phyloP scores from a whole-genome alignment of 2,113 vertebrate species.

The Phylloscopus trochilus region DNA sequence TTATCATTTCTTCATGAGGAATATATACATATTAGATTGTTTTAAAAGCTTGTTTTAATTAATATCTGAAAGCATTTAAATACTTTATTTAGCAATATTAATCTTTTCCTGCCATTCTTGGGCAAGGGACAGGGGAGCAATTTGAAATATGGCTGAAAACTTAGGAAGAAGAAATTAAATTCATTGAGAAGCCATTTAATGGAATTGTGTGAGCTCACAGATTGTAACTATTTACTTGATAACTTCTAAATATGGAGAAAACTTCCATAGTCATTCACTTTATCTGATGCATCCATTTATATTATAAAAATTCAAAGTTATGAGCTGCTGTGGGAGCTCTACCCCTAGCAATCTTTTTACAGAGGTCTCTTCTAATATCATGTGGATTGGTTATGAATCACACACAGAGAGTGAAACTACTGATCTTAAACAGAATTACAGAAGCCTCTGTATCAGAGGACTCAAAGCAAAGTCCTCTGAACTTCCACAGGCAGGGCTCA shows the following conservation, averaged over 20 bases:
- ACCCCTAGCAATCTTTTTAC: neutral
- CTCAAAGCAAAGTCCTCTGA: neutral
- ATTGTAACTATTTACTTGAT: neutral
- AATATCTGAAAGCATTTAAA: neutral
- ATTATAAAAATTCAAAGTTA: neutral
- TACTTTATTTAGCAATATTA: neutral
- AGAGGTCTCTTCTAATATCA: neutral
- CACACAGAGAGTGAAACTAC: neutral
- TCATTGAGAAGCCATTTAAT: neutral
- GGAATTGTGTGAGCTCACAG: neutral
- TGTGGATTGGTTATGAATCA: neutral
- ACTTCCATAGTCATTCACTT: neutral
- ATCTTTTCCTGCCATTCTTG: neutral
- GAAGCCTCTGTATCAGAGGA: neutral
- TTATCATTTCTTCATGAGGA: conserved; percentile 26
- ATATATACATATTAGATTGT: neutral
- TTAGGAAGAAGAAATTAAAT: neutral
- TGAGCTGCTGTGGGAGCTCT: neutral
- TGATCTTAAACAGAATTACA: neutral
- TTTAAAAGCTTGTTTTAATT: neutral
- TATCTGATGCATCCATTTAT: neutral
- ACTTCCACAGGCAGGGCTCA: neutral
- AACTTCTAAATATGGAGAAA: neutral
- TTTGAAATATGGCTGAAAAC: neutral
- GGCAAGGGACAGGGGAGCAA: neutral